Evolutionary conservation across 2,113 vertebrate species (phyloP).

Genomic region (Alosa alosa): DNA sequence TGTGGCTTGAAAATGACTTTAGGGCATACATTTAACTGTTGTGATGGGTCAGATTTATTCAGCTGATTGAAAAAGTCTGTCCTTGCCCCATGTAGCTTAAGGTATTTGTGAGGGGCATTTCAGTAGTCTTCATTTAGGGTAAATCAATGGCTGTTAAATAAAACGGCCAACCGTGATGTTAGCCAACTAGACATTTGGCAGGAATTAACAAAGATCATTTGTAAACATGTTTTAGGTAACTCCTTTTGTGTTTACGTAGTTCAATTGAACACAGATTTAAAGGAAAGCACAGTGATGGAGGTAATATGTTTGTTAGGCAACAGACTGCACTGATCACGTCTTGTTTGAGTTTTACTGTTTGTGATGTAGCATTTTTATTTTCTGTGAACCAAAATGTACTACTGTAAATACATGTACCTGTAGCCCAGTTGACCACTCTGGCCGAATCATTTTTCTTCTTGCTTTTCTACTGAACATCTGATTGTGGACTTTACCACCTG

Average conservation of each 20-base stretch:
- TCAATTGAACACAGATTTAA: background rate
- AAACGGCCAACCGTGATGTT: too few relatives aligned
- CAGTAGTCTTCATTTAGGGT: too few relatives aligned
- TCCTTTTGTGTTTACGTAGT: background rate
- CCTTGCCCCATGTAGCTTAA: too few relatives aligned
- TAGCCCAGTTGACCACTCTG: background rate
- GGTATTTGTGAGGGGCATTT: too few relatives aligned
- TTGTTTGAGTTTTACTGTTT: slow-evolving; percentile 40
- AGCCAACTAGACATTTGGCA: background rate
- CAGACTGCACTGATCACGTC: background rate
- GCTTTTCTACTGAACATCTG: slow-evolving; percentile 9
- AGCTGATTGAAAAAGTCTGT: too few relatives aligned
- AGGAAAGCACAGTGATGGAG: background rate
- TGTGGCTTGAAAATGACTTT: too few relatives aligned
- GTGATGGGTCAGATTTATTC: too few relatives aligned
- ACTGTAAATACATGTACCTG: slow-evolving; percentile 7
- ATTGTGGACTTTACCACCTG: background rate
- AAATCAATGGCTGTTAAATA: too few relatives aligned
- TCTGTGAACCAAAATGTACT: slow-evolving; percentile 25
- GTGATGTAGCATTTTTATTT: slow-evolving; percentile 59
- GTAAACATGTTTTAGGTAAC: background rate
- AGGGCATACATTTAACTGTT: too few relatives aligned
- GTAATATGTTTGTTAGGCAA: background rate
- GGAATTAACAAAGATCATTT: background rate
- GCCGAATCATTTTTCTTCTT: background rate